These are phyloP conservation scores for Carterocephalus palaemon DNA, from an alignment of 2,888 invertebrate genomes.

Conservation along the genomic window DNA sequence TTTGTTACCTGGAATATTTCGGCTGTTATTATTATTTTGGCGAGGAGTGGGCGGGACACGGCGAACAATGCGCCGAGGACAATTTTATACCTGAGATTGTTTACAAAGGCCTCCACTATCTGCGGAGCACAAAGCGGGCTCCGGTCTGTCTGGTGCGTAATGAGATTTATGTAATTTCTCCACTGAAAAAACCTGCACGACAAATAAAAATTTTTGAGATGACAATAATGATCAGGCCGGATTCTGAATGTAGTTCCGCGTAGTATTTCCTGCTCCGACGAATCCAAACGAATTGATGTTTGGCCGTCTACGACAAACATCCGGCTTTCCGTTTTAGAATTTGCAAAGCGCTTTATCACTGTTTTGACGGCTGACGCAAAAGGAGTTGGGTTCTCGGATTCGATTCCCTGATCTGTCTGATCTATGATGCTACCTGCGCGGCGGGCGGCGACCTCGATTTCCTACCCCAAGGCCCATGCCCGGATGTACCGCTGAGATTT, in stretches of 20 bases:
- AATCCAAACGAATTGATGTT: conserved; percentile 46
- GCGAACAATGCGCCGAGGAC: conserved; percentile 54
- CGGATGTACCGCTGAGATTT: conserved; percentile 62
- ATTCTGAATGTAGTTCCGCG: conserved; percentile 60
- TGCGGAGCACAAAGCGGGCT: conserved; percentile 46
- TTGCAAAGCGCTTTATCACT: conserved; percentile 1
- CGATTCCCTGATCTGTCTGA: conserved; percentile 23
- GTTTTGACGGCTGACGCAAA: conserved; percentile 25
- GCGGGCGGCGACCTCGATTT: conserved; percentile 46
- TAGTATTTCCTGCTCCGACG: conserved; percentile 52
- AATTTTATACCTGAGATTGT: conserved; percentile 70
- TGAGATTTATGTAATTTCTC: conserved; percentile 42
- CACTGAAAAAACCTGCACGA: conserved; percentile 46
- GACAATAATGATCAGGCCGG: conserved; percentile 53
- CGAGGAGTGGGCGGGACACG: conserved; percentile 62
- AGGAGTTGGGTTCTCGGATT: conserved; percentile 17
- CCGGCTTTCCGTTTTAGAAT: conserved; percentile 59
- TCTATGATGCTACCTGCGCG: conserved; percentile 50
- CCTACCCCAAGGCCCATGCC: conserved; percentile 56
- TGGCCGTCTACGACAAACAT: conserved; percentile 69
- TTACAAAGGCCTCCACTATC: conserved; percentile 61
- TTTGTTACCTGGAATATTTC: conserved; percentile 65
- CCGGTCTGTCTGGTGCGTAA: conserved; percentile 59
- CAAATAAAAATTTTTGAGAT: conserved; percentile 51
- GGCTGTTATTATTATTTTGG: conserved; percentile 61